These are phyloP conservation scores for Nomada hirtipes DNA, from an alignment of 2,888 invertebrate species.

Conservation along the genomic window DNA sequence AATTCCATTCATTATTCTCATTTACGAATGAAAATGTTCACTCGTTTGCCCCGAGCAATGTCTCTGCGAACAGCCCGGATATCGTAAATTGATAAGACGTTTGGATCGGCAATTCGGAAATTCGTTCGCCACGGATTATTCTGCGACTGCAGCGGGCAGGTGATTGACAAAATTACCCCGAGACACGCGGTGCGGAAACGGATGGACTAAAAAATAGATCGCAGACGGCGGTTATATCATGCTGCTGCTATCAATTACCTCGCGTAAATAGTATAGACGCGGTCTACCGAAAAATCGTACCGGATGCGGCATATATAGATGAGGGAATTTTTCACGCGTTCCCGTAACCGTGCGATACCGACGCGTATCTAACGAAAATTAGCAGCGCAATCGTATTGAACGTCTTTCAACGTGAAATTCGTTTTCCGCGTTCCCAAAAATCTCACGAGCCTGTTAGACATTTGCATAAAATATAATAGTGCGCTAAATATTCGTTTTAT, in stretches of 20 bases:
- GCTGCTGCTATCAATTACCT: neutral
- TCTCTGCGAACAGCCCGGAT: neutral
- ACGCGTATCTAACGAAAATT: too few species aligned
- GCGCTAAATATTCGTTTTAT: too few species aligned
- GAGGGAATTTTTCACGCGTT: too few species aligned
- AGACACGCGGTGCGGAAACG: neutral
- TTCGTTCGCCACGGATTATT: neutral
- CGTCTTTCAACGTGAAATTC: too few species aligned
- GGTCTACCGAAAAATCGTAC: neutral
- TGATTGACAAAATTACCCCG: conserved; percentile 53
- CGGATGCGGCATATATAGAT: conserved; percentile 1
- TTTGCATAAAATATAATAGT: too few species aligned
- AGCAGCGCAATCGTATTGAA: too few species aligned
- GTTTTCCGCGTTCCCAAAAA: too few species aligned
- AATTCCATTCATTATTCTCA: conserved; percentile 22
- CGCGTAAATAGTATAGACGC: neutral
- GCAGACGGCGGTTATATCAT: conserved; percentile 17
- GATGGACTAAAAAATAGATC: conserved; percentile 31
- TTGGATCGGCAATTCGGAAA: conserved; percentile 13
- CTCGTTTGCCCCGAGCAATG: neutral
- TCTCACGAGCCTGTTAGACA: too few species aligned
- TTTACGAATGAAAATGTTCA: neutral
- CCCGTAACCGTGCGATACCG: neutral
- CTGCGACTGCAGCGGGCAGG: conserved; percentile 34
- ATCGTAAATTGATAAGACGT: conserved; percentile 43